phyloP scores from a whole-genome alignment of 2,797 vertebrate genomes.

The Halcyon chelicuti region DNA sequence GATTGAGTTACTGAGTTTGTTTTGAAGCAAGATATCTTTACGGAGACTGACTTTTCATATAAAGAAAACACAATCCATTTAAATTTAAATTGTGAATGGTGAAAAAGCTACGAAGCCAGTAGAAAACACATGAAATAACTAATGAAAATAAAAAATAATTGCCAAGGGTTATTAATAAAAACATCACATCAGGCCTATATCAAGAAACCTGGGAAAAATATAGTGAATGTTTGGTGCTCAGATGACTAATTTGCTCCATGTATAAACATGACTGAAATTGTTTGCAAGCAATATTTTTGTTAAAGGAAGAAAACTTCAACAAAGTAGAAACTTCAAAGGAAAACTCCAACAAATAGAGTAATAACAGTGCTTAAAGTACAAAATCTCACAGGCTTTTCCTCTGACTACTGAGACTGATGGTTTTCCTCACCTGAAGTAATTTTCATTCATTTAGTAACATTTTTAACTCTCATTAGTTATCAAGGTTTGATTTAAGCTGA shows the following conservation, averaged over 20 bases:
- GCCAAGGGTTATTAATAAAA: neutral
- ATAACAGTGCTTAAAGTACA: neutral
- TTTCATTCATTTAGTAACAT: neutral
- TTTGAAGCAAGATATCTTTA: neutral
- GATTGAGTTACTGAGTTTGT: rapidly evolving
- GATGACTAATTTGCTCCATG: neutral
- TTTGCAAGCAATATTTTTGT: neutral
- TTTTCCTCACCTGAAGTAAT: neutral
- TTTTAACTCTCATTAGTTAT: neutral
- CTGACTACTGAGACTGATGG: neutral
- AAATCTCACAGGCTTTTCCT: neutral
- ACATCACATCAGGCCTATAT: neutral
- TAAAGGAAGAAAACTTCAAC: neutral
- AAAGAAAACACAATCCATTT: neutral
- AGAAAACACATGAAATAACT: neutral
- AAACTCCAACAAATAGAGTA: neutral
- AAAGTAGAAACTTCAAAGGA: neutral
- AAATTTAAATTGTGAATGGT: neutral
- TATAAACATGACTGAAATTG: neutral
- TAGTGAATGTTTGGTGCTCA: neutral
- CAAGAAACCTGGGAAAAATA: neutral
- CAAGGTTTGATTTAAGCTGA: neutral
- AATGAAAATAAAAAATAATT: neutral
- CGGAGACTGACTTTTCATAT: neutral
- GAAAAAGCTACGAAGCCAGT: neutral